Base-by-base conservation (phyloP, 2,888 invertebrate species). In the Clepsis dumicolana region DNA sequence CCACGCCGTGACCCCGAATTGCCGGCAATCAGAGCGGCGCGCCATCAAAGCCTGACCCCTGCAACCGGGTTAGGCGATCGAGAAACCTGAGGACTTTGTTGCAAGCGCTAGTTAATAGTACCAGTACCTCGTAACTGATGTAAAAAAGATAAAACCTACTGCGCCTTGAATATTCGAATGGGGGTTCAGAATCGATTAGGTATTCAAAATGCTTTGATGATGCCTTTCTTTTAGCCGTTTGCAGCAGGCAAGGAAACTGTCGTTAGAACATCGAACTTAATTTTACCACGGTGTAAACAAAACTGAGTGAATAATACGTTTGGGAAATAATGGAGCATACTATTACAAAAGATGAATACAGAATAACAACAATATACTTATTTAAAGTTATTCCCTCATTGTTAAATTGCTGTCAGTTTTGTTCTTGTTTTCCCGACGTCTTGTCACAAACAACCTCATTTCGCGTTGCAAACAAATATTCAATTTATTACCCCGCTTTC, bases 401-500 rank as follows among this genome's bases (percentile, higher is more conserved):
- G 32, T 61, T n/a, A 27, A 25, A 61, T 24, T 50, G 24, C 32
- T n/a, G 48, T 60, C 60, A 50, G 61, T 25, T 8, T 21, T 10
- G 25, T 14, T 38, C 25, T 53, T 63, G 25, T 63, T 64, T 54
- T 29, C 41, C 29, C 8, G n/a, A 18, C 29, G 18, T 16, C 54
- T 54, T 54, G 53, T 44, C 60, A 32, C 16, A 44, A 65, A 53
- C 44, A 53, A 21, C 12, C 53, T 41, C 27, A 53, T 54, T 54
- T n/a, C 14, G 29, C 29, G 27, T 18, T 29, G 54, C 53, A 60
- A 65, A 65, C 65, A 61, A 61, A 60, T 24, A 65, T 44, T 24
- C 18, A 66, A 66, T 61, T 66, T 66, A 66, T 54, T 61, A 61
- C 25, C 41, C 41, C 65, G 60, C 60, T 65, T 65, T 65, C 65